Evolutionary conservation across 1,140 invertebrate genomes (phyloP).

Genomic region (Leptopilina boulardi): DNA sequence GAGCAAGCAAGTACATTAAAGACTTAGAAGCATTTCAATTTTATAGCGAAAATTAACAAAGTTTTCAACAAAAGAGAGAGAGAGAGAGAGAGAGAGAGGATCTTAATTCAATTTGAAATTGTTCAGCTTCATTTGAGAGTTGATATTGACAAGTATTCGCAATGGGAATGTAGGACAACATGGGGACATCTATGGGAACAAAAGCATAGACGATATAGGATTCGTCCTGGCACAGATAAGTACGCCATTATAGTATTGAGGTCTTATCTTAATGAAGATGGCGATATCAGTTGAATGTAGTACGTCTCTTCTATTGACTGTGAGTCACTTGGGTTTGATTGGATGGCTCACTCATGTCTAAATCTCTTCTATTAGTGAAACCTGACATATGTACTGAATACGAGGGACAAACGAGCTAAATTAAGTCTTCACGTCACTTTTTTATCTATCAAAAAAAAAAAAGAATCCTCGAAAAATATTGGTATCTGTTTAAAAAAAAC

Average conservation of each 20-base stretch:
- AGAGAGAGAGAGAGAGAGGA: too few relatives aligned
- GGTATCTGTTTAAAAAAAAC: too few relatives aligned
- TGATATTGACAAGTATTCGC: slow-evolving; percentile 15
- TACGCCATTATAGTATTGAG: slow-evolving; percentile 65
- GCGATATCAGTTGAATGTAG: slow-evolving; percentile 49
- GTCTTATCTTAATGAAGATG: slow-evolving; percentile 70
- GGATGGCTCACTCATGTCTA: slow-evolving; percentile 49
- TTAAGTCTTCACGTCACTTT: background rate
- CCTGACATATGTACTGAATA: slow-evolving; percentile 4
- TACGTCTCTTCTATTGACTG: slow-evolving; percentile 54
- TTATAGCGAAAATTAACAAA: background rate
- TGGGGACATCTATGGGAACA: slow-evolving; percentile 9
- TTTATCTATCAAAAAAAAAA: background rate
- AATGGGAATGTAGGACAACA: slow-evolving; percentile 16
- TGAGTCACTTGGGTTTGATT: slow-evolving; percentile 53
- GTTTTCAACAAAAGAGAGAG: background rate
- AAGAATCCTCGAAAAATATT: too few relatives aligned
- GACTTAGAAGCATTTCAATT: background rate
- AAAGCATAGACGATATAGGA: slow-evolving; percentile 12
- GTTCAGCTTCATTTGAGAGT: slow-evolving; percentile 11
- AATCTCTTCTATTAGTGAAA: slow-evolving; percentile 24
- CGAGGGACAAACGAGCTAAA: background rate
- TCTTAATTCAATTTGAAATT: slow-evolving; percentile 5
- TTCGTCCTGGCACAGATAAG: slow-evolving; percentile 49
- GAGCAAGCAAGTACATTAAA: background rate